phyloP scores from a whole-genome alignment of 2,797 vertebrate species.

The Sebastes melanostomus region DNA sequence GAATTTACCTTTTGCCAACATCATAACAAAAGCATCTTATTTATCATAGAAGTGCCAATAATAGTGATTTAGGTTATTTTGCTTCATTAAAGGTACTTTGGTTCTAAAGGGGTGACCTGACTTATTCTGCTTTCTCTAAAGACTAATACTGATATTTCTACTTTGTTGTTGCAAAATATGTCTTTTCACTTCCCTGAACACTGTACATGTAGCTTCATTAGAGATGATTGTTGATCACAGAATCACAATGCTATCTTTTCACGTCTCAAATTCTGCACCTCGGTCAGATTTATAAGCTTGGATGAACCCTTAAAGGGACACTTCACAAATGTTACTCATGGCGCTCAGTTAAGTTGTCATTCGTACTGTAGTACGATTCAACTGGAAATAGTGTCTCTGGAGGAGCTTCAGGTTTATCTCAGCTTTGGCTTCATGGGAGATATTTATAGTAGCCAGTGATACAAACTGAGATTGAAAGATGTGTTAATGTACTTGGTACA shows the following conservation, averaged over 20 bases:
- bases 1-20: not conserved
- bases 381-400: not conserved
- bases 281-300: not conserved
- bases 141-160: not conserved
- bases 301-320: not conserved
- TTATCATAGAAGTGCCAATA: not conserved
- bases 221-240: not conserved
- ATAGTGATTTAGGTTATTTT: not conserved
- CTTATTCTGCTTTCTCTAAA: not conserved
- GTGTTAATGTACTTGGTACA: not conserved
- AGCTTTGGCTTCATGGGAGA: not conserved
- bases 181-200: not conserved
- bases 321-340: not conserved
- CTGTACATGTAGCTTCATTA: not conserved
- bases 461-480: not conserved
- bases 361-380: not conserved
- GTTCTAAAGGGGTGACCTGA: not conserved
- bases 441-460: not conserved
- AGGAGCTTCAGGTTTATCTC: not conserved
- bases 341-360: not conserved
- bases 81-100: not conserved
- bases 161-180: not conserved
- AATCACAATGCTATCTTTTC: not conserved
- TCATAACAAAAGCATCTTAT: not conserved
- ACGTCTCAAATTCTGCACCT: not conserved